phyloP scores from a whole-genome alignment of 2,888 invertebrate genomes.

The Caenorhabditis afra region DNA sequence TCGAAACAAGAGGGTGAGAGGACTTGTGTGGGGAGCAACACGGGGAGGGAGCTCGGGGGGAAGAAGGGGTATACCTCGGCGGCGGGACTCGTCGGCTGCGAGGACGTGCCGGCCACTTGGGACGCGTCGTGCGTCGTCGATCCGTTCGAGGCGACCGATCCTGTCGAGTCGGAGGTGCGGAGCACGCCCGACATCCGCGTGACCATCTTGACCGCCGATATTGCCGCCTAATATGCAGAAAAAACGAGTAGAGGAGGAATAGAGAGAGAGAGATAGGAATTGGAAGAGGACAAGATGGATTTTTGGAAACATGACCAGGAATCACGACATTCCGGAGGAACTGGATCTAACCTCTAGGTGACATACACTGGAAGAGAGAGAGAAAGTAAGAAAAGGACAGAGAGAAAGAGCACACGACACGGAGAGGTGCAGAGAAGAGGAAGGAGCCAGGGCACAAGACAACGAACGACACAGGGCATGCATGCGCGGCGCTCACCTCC shows the following conservation, averaged over 20 bases:
- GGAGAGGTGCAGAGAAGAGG: slow-evolving; percentile 50
- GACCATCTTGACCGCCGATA: slow-evolving; percentile 80
- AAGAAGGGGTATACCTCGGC: slow-evolving; percentile 54
- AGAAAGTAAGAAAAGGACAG: slow-evolving; percentile 5
- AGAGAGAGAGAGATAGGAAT: slow-evolving; percentile 6
- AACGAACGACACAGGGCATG: slow-evolving; percentile 41
- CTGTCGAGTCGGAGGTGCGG: slow-evolving; percentile 70
- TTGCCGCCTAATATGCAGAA: slow-evolving; percentile 76
- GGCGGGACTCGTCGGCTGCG: slow-evolving; percentile 68
- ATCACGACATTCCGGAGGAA: slow-evolving; percentile 1
- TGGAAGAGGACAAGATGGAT: slow-evolving; percentile 33
- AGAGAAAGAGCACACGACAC: slow-evolving; percentile 50
- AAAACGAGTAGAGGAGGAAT: slow-evolving; percentile 36
- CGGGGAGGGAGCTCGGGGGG: slow-evolving; percentile 7
- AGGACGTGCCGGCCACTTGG: slow-evolving; percentile 56
- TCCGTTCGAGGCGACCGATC: slow-evolving; percentile 67
- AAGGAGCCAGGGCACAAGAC: slow-evolving; percentile 28
- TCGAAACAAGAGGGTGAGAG: slow-evolving; percentile 26
- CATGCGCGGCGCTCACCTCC: slow-evolving; percentile 38
- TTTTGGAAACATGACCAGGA: slow-evolving; percentile 7
- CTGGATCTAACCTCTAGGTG: background rate
- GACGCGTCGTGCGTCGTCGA: slow-evolving; percentile 58
- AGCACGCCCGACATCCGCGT: slow-evolving; percentile 76
- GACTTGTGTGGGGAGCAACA: slow-evolving; percentile 15
- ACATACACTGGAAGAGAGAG: slow-evolving; percentile 5